Percentiles rank a stretch among this genome's conserved stretches.
Evolutionary conservation across 2,113 vertebrate genomes (phyloP).

Genomic region (Pimephales promelas): DNA sequence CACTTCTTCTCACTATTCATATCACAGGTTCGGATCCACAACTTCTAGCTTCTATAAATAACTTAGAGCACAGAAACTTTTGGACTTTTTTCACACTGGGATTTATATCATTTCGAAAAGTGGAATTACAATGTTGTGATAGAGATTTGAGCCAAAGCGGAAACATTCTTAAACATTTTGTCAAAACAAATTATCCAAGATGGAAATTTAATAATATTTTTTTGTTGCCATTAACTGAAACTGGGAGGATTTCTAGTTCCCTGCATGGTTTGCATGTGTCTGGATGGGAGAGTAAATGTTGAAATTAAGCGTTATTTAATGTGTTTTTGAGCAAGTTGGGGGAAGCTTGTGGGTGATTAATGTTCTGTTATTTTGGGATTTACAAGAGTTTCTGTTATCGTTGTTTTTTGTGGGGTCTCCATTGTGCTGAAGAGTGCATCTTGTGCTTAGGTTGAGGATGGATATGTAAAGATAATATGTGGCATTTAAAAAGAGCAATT

Average conservation of each 20-base stretch:
- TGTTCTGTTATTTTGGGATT: neutral
- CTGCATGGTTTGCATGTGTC: neutral
- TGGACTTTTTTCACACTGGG: neutral
- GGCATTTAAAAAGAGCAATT: neutral
- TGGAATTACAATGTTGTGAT: neutral
- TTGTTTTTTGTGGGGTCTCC: neutral
- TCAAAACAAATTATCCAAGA: neutral
- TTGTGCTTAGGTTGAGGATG: neutral
- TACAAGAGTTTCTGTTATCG: neutral
- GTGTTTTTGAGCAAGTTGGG: conserved; percentile 9
- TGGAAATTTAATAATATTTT: neutral
- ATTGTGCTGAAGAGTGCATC: neutral
- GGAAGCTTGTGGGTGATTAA: neutral
- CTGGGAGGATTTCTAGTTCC: neutral
- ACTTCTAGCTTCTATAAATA: neutral
- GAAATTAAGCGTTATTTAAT: conserved; percentile 11
- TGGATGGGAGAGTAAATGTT: conserved; percentile 6
- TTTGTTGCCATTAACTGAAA: neutral
- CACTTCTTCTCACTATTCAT: neutral
- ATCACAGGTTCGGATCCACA: neutral
- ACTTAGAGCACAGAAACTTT: neutral
- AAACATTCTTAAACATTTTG: neutral
- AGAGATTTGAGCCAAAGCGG: neutral
- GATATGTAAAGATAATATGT: neutral
- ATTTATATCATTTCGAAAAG: neutral